These are phyloP conservation scores for Timema podura DNA, from an alignment of 2,888 invertebrate species.

Conservation along the genomic window DNA sequence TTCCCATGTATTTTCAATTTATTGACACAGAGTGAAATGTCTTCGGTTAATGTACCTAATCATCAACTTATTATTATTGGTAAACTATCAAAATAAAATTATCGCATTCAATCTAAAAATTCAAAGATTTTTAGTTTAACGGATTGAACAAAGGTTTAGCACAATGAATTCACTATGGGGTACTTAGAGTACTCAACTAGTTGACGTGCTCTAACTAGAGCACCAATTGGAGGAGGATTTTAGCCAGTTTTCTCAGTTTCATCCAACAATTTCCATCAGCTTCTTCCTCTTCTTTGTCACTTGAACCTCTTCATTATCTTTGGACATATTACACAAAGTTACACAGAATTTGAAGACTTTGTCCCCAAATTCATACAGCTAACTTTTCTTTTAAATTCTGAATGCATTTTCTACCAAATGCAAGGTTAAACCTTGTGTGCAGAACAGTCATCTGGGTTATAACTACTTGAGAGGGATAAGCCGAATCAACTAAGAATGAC, in stretches of 20 bases:
- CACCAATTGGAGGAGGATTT: neutral
- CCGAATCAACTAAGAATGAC: neutral
- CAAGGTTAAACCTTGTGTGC: neutral
- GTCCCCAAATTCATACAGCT: neutral
- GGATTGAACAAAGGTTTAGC: neutral
- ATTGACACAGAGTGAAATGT: too few species aligned
- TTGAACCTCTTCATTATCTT: neutral
- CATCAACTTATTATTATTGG: too few species aligned
- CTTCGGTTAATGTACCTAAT: too few species aligned
- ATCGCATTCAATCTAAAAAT: too few species aligned
- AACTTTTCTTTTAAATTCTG: neutral
- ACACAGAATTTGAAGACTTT: conserved; percentile 5
- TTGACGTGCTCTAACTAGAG: neutral
- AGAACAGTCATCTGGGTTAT: neutral
- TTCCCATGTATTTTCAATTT: too few species aligned
- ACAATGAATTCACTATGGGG: neutral
- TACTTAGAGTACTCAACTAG: neutral
- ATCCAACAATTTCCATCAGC: neutral
- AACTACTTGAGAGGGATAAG: neutral
- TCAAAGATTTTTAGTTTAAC: too few species aligned
- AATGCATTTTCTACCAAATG: conserved; percentile 3
- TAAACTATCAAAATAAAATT: too few species aligned
- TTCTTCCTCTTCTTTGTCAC: neutral
- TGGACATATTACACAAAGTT: conserved; percentile 12
- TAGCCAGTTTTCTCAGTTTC: neutral